A percentile compares a stretch with the other conserved stretches of the same genome.
phyloP scores from a whole-genome alignment of 2,888 invertebrate species.

The Lamproptera curius region DNA sequence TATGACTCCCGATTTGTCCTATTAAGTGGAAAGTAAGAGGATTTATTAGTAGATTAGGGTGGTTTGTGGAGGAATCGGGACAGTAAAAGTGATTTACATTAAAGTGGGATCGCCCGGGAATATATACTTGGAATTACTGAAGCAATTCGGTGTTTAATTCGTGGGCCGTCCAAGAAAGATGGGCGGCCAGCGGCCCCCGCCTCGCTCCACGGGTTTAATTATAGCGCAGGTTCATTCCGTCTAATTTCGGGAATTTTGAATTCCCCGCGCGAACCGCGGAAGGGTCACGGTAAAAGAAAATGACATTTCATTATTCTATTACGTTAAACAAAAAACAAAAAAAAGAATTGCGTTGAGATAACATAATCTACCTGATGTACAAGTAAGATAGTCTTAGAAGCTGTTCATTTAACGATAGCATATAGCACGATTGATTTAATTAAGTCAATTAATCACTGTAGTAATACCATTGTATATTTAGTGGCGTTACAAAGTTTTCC shows the following conservation, averaged over 20 bases:
- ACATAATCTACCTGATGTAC: too few species aligned
- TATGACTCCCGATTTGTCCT: conserved; percentile 37
- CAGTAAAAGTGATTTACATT: conserved; percentile 75
- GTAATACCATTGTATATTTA: too few species aligned
- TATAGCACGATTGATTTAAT: too few species aligned
- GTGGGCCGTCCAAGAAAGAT: conserved; percentile 74
- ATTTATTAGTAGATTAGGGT: conserved; percentile 51
- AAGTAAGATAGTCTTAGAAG: too few species aligned
- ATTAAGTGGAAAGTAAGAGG: conserved; percentile 42
- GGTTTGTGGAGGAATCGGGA: conserved; percentile 64
- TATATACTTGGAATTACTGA: conserved; percentile 74
- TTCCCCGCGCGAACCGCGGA: conserved; percentile 74
- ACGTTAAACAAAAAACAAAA: conserved; percentile 67
- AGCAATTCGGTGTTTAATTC: conserved; percentile 77
- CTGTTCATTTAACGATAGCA: too few species aligned
- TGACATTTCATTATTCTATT: conserved; percentile 77
- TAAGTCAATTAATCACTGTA: too few species aligned
- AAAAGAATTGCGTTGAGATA: conserved; percentile 49
- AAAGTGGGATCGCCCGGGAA: conserved; percentile 65
- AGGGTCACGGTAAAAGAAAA: conserved; percentile 76
- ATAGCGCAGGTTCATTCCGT: conserved; percentile 74
- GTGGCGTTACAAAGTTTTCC: too few species aligned
- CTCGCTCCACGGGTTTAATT: conserved; percentile 68
- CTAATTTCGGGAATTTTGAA: conserved; percentile 76
- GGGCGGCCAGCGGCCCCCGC: conserved; percentile 55